phyloP scores from a whole-genome alignment of 2,113 vertebrate species.

The Thamnaconus septentrionalis region DNA sequence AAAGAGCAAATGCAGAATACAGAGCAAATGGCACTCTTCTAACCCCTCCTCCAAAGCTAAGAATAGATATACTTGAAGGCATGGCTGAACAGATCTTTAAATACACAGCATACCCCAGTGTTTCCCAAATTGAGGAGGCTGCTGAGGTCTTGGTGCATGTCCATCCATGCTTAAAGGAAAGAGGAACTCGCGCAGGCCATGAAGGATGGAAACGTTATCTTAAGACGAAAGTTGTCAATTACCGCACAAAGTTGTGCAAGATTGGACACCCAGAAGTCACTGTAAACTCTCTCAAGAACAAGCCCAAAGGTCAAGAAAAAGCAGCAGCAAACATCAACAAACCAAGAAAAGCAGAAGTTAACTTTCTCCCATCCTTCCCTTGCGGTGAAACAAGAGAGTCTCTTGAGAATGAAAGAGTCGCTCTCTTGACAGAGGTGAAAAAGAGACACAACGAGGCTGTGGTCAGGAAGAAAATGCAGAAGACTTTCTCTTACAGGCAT shows the following conservation, averaged over 20 bases:
- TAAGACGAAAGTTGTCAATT: not conserved
- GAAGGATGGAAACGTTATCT: not conserved
- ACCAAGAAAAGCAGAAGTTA: no score
- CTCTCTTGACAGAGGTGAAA: no score
- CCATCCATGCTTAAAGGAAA: not conserved
- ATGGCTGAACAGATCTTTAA: not conserved
- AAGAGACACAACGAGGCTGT: no score
- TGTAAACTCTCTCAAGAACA: no score
- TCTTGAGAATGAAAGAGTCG: no score
- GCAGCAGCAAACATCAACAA: no score
- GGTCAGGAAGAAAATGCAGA: no score
- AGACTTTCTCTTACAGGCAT: no score
- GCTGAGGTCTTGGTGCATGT: not conserved
- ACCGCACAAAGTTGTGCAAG: not conserved
- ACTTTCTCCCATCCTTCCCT: no score
- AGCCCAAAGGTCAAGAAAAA: no score
- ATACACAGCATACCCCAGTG: not conserved
- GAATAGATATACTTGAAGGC: not conserved
- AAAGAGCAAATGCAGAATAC: not conserved
- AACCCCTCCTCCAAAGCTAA: not conserved
- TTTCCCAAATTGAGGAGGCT: not conserved
- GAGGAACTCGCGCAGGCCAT: not conserved
- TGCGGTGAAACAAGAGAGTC: no score
- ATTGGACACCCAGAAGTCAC: no score
- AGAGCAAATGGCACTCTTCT: not conserved